phyloP scores from a whole-genome alignment of 2,113 vertebrate genomes.

The Alligator sinensis region DNA sequence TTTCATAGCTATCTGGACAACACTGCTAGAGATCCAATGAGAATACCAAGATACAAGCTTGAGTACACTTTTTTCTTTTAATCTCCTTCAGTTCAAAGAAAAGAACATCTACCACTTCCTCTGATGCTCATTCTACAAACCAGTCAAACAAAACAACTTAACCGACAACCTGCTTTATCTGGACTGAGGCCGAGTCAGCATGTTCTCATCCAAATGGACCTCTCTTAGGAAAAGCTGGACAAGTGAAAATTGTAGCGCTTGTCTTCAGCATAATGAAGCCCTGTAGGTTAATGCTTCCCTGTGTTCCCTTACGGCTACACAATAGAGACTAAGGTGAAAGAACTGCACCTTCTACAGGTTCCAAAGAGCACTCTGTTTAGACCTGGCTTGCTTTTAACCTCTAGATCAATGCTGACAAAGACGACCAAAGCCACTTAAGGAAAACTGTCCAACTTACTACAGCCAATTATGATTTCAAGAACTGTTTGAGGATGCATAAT shows the following conservation, averaged over 20 bases:
- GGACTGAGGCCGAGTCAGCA: not conserved
- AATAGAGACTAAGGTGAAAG: too few relatives aligned
- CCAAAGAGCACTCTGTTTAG: too few relatives aligned
- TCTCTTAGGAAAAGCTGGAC: not conserved
- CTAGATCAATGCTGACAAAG: not conserved
- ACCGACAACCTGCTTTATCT: not conserved
- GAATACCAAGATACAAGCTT: not conserved
- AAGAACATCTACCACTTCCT: not conserved
- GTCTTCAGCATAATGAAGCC: not conserved
- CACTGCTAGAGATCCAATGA: not conserved
- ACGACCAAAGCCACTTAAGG: not conserved
- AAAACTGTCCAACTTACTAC: not conserved
- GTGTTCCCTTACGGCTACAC: too few relatives aligned
- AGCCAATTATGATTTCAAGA: rapidly evolving
- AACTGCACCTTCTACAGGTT: too few relatives aligned
- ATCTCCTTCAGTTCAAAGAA: not conserved
- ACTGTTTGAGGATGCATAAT: not conserved
- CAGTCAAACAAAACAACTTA: not conserved
- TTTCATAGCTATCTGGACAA: not conserved
- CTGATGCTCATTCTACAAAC: not conserved
- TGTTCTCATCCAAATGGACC: not conserved
- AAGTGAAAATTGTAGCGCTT: not conserved
- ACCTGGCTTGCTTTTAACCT: not conserved
- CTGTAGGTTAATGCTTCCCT: too few relatives aligned
- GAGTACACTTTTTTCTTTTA: not conserved